A percentile compares a stretch with the other conserved stretches of the same genome.
Conservation (phyloP, 1,140 invertebrate species). For the Lepidurus arcticus region DNA sequence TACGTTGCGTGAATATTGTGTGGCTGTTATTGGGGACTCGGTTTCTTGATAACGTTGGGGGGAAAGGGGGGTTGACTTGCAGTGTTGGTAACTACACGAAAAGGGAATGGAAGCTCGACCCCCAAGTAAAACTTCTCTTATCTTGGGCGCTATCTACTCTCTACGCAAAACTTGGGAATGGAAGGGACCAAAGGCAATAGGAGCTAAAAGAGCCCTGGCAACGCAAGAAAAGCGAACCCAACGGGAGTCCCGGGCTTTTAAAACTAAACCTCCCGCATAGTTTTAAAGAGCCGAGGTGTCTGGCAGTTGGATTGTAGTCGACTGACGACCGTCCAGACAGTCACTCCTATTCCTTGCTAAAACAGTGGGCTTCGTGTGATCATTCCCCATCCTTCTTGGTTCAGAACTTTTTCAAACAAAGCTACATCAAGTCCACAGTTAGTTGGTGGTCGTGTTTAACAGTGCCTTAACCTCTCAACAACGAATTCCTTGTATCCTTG, state of each 20-base stretch:
- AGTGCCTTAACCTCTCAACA: neutral
- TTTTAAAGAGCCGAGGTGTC: conserved; percentile 18
- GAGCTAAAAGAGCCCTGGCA: neutral
- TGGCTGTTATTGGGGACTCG: neutral
- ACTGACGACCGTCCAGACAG: neutral
- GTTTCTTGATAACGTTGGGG: neutral
- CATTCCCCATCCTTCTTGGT: neutral
- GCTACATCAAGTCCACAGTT: too few relatives aligned
- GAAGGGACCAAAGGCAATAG: neutral
- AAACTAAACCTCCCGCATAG: conserved; percentile 15
- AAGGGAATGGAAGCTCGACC: neutral
- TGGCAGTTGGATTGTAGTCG: neutral
- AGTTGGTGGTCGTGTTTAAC: too few relatives aligned
- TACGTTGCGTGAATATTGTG: neutral
- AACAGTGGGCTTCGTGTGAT: neutral
- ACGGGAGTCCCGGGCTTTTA: neutral
- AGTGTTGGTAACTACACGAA: neutral
- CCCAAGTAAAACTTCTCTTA: conserved; percentile 2
- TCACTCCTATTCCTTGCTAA: neutral
- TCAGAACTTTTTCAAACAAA: too few relatives aligned
- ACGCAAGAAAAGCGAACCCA: neutral
- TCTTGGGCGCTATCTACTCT: neutral
- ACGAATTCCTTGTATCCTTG: neutral
- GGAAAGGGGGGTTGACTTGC: neutral
- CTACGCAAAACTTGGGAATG: neutral